Evolutionary conservation across 2,113 vertebrate species (phyloP), one percentile per base, ranked within the genome.

Genomic region (Pedetes capensis): DNA sequence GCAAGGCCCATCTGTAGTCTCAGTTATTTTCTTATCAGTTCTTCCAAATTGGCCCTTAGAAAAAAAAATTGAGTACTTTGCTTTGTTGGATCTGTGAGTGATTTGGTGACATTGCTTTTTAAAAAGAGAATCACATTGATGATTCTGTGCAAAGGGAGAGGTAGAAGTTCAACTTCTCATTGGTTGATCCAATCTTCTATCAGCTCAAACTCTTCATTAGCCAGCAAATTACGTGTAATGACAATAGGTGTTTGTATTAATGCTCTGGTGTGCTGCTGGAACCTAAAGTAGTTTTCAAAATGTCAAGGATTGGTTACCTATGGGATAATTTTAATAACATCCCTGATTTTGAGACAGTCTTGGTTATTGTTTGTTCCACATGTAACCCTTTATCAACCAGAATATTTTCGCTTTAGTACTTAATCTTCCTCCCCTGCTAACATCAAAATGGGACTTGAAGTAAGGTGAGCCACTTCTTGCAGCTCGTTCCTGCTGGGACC

Each of bases 1-100:
- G 44, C 20, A 89, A 79, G 84, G 55, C 53, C 59, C 64, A 37
- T 79, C 69, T 9, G n/a, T 91, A 76, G 27, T 87, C 42, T 53
- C 93, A 95, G 51, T 93, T 79, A 86, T 47, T 85, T 91, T 88
- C 39, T 93, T 93, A 91, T 39, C 53, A 25, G 8, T 95, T 88
- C 42, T 53, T 66, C 47, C 18, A 63, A 75, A 85, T 47, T 63
- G 81, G 37, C 39, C 18, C 55, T 86, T 74, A 80, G 42, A 68
- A 79, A 34, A 89, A 55, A 86, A 17, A 91, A 83, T 63, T 51
- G 53, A 75, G 29, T 80, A 10, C 16, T 85, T 93, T 80, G 20
- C 12, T 83, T 91, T 90, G 59, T 87, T 95, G 59, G 20, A 71
- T 88, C 18, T 89, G 25, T 57, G 16, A 93, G 16, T 25, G 2